Evolutionary conservation across 1,140 invertebrate species (phyloP).

Genomic region (Littorina saxatilis): DNA sequence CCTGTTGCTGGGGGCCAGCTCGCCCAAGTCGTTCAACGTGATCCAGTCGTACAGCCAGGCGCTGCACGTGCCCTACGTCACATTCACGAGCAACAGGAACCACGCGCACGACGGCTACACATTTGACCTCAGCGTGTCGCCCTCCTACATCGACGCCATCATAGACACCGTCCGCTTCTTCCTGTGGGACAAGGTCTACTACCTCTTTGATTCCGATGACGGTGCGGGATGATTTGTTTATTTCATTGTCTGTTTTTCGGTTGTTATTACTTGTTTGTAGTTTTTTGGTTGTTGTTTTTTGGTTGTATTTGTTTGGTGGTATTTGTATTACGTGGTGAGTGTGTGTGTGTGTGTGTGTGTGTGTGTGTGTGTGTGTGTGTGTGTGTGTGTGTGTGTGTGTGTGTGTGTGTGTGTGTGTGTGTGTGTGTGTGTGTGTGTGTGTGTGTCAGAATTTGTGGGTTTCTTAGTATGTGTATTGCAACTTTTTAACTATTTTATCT

Average conservation of each 20-base stretch:
- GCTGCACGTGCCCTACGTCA: constrained; percentile 92
- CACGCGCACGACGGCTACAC: constrained; percentile 41
- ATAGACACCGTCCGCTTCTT: constrained; percentile 94
- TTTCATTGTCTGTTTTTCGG: neutral
- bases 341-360: neutral
- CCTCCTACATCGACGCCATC: constrained; percentile 94
- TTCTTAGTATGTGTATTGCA: neutral
- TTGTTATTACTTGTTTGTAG: too few relatives aligned
- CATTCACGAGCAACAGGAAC: constrained; percentile 45
- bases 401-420: neutral
- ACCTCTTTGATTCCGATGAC: constrained; percentile 95
- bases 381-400: neutral
- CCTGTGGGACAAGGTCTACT: constrained; percentile 94
- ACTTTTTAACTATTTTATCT: too few relatives aligned
- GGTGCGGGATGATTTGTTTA: constrained; percentile 82
- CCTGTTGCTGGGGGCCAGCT: constrained; percentile 91
- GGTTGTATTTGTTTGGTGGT: too few relatives aligned
- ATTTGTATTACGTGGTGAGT: neutral
- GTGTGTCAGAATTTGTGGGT: neutral
- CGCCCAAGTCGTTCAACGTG: constrained; percentile 93
- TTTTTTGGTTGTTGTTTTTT: too few relatives aligned
- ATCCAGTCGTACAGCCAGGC: constrained; percentile 84
- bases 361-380: neutral
- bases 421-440: neutral
- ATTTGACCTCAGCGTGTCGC: constrained; percentile 84